Evolutionary conservation across 1,140 invertebrate species (phyloP).

Genomic region (Goniozus legneri): DNA sequence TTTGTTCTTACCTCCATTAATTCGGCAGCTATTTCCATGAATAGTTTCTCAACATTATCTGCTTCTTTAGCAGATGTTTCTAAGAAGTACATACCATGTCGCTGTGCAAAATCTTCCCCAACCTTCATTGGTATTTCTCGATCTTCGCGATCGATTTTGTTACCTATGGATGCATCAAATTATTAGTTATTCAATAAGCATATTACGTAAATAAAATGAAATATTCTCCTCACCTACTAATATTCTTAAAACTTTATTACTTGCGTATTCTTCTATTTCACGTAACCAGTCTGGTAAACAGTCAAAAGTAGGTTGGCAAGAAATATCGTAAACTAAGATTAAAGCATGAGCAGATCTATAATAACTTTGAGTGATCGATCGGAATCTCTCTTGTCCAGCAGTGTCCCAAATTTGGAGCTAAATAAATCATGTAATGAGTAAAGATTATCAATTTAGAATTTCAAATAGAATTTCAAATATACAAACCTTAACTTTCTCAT

Average conservation of each 20-base stretch:
- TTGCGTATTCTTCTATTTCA: conserved; percentile 96
- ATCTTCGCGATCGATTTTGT: conserved; percentile 94
- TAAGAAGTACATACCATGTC: conserved; percentile 95
- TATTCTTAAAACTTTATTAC: conserved; percentile 88
- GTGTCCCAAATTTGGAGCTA: conserved; percentile 98
- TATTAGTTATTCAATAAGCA: conserved; percentile 2
- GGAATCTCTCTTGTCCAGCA: conserved; percentile 94
- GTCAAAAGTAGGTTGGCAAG: conserved; percentile 95
- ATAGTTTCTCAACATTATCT: conserved; percentile 94
- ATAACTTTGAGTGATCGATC: conserved; percentile 97
- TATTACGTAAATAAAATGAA: not conserved
- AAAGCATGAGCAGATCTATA: conserved; percentile 96
- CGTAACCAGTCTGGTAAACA: conserved; percentile 91
- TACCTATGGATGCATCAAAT: conserved; percentile 61
- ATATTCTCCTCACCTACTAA: conserved; percentile 68
- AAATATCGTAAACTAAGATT: conserved; percentile 96
- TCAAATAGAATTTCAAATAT: conserved; percentile 2
- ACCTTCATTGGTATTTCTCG: conserved; percentile 91
- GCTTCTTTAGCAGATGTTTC: conserved; percentile 98
- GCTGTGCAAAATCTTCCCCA: conserved; percentile 93
- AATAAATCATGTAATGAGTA: conserved; percentile 30
- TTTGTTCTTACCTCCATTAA: conserved; percentile 82
- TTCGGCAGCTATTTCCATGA: conserved; percentile 93
- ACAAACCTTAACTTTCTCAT: conserved; percentile 94
- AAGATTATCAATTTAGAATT: conserved; percentile 1